These are phyloP conservation scores for Corynorhinus townsendii DNA, from an alignment of 2,113 vertebrate genomes.

Conservation along the genomic window DNA sequence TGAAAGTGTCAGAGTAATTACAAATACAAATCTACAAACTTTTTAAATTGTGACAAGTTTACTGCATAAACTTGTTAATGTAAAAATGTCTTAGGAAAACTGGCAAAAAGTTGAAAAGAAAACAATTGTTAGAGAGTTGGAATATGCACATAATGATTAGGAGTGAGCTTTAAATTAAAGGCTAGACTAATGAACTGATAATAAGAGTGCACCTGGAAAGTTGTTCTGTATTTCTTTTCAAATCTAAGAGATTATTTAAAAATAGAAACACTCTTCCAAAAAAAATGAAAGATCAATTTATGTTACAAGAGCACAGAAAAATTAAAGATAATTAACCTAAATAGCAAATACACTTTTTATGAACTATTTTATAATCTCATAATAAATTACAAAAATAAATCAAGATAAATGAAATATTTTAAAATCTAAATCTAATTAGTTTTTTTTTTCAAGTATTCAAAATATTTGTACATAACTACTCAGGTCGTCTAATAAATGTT, in stretches of 20 bases:
- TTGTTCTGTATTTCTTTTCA: background rate
- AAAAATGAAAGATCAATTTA: background rate
- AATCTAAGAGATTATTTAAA: constrained; percentile 26
- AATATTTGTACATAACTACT: background rate
- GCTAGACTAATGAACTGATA: background rate
- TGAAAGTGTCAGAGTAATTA: constrained; percentile 14
- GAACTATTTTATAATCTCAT: background rate
- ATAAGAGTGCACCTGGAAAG: background rate
- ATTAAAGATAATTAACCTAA: constrained; percentile 29
- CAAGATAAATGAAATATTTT: background rate
- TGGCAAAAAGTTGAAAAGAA: background rate
- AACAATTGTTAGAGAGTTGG: background rate
- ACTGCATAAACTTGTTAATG: background rate
- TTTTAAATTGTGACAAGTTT: background rate
- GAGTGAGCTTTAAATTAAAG: constrained; percentile 24
- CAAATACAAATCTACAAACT: constrained; percentile 4
- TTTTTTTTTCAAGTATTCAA: constrained; percentile 20
- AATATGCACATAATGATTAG: background rate
- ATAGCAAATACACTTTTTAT: background rate
- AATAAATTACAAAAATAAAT: constrained; percentile 27
- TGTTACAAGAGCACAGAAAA: background rate
- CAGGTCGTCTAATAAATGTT: background rate
- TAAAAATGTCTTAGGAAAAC: constrained; percentile 20
- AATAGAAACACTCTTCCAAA: constrained; percentile 13
- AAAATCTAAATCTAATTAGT: background rate